Evolutionary conservation across 2,888 invertebrate species (phyloP), one percentile per base, ranked within the genome.

Genomic region (Marronus borbonicus): DNA sequence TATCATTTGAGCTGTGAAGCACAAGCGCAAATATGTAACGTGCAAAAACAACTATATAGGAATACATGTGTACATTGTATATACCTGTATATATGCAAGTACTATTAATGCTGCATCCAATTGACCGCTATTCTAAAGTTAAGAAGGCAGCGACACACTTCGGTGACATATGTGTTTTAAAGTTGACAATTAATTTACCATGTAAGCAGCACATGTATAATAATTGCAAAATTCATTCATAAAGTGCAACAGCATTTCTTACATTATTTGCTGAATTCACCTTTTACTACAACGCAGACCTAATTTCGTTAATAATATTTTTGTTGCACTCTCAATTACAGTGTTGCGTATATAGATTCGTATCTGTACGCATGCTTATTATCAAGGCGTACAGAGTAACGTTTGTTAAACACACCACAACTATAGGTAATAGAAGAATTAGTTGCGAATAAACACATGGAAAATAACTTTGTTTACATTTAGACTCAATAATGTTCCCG

Each of bases 141-240:
- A 64, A 64, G 44, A 31, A 39, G n/a, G 4, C 14, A 20, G 36
- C 39, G 36, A 65, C 17, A 65, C 36, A 65, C n/a, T 17, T 62
- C 39, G 8, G 39, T 36, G 36, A 36, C 14, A 55, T 65, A 36
- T 44, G 44, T 44, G 44, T 8, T 44, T 8, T 44, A 44, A 44
- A 14, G 24, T 31, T 31, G 20, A 62, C 62, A 62, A 55, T 12
- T 14, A 60, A 20, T 10, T 12, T 31, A 28, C 24, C 62, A 31
- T 28, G 31, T 31, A 28, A 28, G n/a, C 14, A 62, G 10, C 4
- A 28, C 12, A 62, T 8, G 10, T 14, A 14, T 14, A 62, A 31
- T 62, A 12, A 50, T 68, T 68, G 28, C 68, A 68, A 50, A 68
- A 68, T 68, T 68, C 68, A 68, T 68, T 68, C 68, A 68, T 68